These are phyloP conservation scores for Polydesmus complanatus DNA, from an alignment of 2,888 invertebrate genomes.

Conservation along the genomic window DNA sequence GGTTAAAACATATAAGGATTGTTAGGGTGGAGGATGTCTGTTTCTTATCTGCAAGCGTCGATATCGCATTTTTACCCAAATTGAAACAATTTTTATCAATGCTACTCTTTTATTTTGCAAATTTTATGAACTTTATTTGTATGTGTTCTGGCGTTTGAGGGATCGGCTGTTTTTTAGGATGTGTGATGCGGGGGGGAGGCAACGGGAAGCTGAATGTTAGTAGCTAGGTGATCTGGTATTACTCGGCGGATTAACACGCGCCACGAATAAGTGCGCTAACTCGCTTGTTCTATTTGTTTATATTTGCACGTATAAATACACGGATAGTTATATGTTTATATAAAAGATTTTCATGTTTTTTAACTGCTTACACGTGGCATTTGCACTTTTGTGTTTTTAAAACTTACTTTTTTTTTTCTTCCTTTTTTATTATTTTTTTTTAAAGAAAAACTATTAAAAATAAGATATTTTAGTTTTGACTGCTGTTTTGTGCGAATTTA, in stretches of 20 bases:
- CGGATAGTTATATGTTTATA: background rate
- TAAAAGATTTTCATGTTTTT: background rate
- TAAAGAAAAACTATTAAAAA: background rate
- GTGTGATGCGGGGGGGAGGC: background rate
- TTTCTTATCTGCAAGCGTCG: background rate
- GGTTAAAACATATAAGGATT: background rate
- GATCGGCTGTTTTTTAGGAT: no score
- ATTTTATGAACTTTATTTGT: background rate
- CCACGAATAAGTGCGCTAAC: background rate
- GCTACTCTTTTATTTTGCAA: background rate
- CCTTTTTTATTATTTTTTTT: background rate
- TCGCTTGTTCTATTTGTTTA: background rate
- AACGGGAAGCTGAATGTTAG: background rate
- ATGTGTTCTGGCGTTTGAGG: background rate
- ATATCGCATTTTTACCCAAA: background rate
- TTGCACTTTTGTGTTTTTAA: background rate
- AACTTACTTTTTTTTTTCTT: background rate
- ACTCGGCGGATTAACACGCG: background rate
- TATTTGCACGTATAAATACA: background rate
- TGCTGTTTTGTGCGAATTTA: no score
- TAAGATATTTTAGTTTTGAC: no score
- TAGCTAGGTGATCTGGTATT: background rate
- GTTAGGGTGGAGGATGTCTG: background rate
- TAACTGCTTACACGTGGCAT: background rate
- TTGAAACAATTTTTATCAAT: background rate